Evolutionary conservation across 23 tunicate species (phyloP).

Genomic region (Aplidium turbinatum): DNA sequence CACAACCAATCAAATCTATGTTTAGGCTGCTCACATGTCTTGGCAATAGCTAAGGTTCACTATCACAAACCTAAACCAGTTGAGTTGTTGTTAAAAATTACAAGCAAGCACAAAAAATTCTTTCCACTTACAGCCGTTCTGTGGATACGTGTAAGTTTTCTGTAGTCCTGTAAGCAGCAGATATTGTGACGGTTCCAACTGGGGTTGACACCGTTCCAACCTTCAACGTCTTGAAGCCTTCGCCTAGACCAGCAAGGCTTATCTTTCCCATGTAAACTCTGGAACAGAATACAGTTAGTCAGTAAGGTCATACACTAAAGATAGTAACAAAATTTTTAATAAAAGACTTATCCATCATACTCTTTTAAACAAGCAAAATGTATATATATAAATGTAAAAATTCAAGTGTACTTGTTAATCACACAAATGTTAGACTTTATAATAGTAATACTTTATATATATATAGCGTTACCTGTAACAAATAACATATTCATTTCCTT

Average conservation of each 20-base stretch:
- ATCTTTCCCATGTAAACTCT: conserved; percentile 80
- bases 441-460: no score
- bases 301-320: no score
- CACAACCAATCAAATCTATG: background rate
- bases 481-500: conserved; percentile 63
- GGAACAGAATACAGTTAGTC: background rate
- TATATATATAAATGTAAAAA: no score
- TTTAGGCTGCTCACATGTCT: background rate
- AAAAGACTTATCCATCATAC: no score
- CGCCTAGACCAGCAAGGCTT: conserved; percentile 66
- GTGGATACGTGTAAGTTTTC: conserved; percentile 73
- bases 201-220: conserved; percentile 78
- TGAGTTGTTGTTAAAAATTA: background rate
- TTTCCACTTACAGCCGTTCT: conserved; percentile 51
- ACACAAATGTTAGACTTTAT: no score
- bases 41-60: background rate
- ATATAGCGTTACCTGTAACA: conserved; percentile 87
- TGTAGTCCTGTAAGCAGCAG: conserved; percentile 72
- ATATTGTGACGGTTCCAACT: conserved; percentile 56
- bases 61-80: background rate
- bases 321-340: no score
- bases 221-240: conserved; percentile 55
- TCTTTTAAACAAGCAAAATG: no score
- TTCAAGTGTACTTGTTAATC: no score
- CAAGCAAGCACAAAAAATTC: background rate